phyloP scores from a whole-genome alignment of 1,140 invertebrate genomes.

The Armadillidium nasatum region DNA sequence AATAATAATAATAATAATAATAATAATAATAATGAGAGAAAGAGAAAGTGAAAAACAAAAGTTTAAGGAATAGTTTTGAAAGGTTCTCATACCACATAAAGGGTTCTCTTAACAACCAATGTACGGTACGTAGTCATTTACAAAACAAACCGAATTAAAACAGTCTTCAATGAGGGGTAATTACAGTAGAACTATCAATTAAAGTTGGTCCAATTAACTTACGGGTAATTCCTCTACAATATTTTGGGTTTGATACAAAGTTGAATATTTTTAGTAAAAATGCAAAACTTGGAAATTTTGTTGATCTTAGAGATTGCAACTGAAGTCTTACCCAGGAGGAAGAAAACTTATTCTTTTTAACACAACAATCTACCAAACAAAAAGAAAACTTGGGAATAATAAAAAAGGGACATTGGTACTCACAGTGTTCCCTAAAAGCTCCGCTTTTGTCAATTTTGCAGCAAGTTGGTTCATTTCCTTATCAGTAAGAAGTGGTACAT shows the following conservation, averaged over 20 bases:
- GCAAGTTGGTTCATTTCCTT: conserved; percentile 81
- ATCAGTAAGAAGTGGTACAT: conserved; percentile 56
- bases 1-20: not conserved
- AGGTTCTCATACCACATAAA: too few species aligned
- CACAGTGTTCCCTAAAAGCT: conserved; percentile 69
- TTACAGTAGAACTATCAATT: too few species aligned
- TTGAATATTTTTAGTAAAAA: too few species aligned
- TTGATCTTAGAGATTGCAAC: not conserved
- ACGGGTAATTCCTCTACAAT: too few species aligned
- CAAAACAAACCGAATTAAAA: too few species aligned
- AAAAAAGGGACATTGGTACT: conserved; percentile 46
- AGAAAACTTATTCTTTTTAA: not conserved
- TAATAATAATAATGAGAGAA: not conserved
- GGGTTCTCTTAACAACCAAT: too few species aligned
- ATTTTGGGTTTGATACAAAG: too few species aligned
- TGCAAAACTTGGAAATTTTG: not conserved
- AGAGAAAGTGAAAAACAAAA: not conserved
- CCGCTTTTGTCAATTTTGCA: conserved; percentile 83
- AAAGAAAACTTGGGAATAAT: conserved; percentile 31
- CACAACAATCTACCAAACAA: conserved; percentile 44
- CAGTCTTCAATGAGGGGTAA: too few species aligned
- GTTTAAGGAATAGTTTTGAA: too few species aligned
- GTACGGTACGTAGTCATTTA: too few species aligned
- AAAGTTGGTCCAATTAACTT: too few species aligned
- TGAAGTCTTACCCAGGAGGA: not conserved